Percentiles rank a stretch among this genome's conserved stretches.
These are phyloP conservation scores for Campoplex nolae DNA, from an alignment of 2,888 invertebrate species.

Conservation along the genomic window DNA sequence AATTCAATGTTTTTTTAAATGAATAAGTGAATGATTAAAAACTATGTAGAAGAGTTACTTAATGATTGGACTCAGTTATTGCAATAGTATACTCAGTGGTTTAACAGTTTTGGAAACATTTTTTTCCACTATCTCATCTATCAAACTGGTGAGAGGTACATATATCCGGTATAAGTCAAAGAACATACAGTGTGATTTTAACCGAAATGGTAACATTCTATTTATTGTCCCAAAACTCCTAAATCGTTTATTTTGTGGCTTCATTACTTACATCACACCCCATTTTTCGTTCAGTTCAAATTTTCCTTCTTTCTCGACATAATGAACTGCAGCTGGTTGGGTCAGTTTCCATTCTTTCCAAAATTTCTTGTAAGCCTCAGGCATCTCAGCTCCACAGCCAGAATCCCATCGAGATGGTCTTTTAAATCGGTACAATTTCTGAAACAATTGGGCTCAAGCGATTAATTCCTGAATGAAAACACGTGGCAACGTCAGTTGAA, in stretches of 20 bases:
- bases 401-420: slow-evolving; percentile 73
- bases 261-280: slow-evolving; percentile 88
- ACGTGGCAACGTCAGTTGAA: neutral
- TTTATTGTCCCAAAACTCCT: no score
- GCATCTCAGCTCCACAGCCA: slow-evolving; percentile 89
- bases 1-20: no score
- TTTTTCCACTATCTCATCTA: no score
- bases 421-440: slow-evolving; percentile 69
- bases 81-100: no score
- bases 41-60: no score
- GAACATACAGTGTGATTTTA: no score
- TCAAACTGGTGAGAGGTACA: no score
- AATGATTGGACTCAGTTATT: no score
- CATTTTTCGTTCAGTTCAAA: slow-evolving; percentile 91
- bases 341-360: slow-evolving; percentile 93
- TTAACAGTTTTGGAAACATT: no score
- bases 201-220: no score
- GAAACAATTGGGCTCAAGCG: neutral
- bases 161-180: no score
- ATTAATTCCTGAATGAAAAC: neutral
- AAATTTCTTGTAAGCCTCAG: slow-evolving; percentile 94
- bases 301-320: slow-evolving; percentile 90
- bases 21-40: no score
- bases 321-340: slow-evolving; percentile 88
- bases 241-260: neutral